Evolutionary conservation across 1,140 invertebrate genomes (phyloP), one percentile per base, ranked within the genome.

Genomic region (Reticulitermes speratus): DNA sequence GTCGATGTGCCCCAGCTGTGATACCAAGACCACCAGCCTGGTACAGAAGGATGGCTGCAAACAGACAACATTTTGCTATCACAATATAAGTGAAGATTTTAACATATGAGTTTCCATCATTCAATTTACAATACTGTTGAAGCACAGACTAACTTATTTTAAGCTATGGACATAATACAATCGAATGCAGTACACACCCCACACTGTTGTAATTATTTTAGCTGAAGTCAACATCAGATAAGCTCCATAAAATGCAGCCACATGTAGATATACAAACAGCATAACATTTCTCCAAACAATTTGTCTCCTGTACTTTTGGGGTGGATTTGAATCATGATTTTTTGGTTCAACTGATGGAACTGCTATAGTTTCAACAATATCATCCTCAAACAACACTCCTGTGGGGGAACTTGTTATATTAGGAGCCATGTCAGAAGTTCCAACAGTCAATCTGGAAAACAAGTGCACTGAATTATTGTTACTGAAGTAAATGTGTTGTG

Each of bases 241-340:
- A 2, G 96, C 88, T 45, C 97, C 97, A 90, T 98, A 98, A 2
- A 99, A 38, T 8, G 97, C 96, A 44, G 94, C 95, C 23, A 96
- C 45, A 91, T 99, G 98, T n/a, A 99, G 93, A 87, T 95, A 95
- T 14, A 91, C 89, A 90, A 99, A 98, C 1, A 97, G 91, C 12
- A 96, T 91, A 19, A 99, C 97, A 91, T 99, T 99, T 88, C 95
- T 94, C 98, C 98, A 99, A 0, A 99, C 98, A 45, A 98, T 94
- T 88, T 95, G 89, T 14, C 92, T 89, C 81, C 87, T 86, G 87
- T 89, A 92, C 82, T 83, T 93, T 89, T 9, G 91, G 92, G 82
- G 93, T 90, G 83, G 84, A 59, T 83, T 87, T 32, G 75, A 44
- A 55, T 87, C 85, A 19, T 88, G 87, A 30, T 86, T 86, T 44